Conservation (phyloP, 1,140 invertebrate genomes). For the Plectrocnemia conspersa region DNA sequence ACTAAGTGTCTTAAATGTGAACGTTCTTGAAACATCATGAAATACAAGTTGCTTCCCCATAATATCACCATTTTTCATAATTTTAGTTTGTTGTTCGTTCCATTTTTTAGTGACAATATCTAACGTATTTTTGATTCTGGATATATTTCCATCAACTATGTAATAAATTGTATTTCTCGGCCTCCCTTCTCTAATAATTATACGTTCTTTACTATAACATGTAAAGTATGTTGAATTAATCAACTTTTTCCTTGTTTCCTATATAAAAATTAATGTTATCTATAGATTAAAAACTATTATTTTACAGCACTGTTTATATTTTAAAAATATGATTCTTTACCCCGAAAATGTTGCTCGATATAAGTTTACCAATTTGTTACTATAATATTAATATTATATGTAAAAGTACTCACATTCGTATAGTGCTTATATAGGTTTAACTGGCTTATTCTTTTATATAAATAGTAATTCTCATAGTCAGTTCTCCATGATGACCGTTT, state of each 20-base stretch:
- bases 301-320: too few species aligned
- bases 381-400: too few species aligned
- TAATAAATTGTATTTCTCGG: constrained; percentile 55
- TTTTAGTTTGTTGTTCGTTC: constrained; percentile 45
- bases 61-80: constrained; percentile 52
- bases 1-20: constrained; percentile 55
- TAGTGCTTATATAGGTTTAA: constrained; percentile 55
- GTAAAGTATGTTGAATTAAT: constrained; percentile 53
- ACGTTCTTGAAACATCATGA: constrained; percentile 54
- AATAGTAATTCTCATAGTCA: constrained; percentile 51
- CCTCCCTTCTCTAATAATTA: constrained; percentile 55
- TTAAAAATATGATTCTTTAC: too few species aligned
- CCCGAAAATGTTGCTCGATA: too few species aligned
- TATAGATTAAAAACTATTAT: too few species aligned
- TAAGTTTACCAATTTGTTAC: too few species aligned
- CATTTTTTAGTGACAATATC: constrained; percentile 50
- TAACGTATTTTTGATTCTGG: constrained; percentile 46
- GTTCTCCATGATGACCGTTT: constrained; percentile 49
- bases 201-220: constrained; percentile 51
- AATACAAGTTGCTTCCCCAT: constrained; percentile 61
- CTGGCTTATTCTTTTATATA: constrained; percentile 52
- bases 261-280: too few species aligned
- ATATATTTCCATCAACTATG: constrained; percentile 54
- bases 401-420: constrained; percentile 45
- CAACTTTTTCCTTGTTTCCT: constrained; percentile 51